These are phyloP conservation scores for Allygus modestus DNA, from an alignment of 2,888 invertebrate genomes.

Conservation along the genomic window DNA sequence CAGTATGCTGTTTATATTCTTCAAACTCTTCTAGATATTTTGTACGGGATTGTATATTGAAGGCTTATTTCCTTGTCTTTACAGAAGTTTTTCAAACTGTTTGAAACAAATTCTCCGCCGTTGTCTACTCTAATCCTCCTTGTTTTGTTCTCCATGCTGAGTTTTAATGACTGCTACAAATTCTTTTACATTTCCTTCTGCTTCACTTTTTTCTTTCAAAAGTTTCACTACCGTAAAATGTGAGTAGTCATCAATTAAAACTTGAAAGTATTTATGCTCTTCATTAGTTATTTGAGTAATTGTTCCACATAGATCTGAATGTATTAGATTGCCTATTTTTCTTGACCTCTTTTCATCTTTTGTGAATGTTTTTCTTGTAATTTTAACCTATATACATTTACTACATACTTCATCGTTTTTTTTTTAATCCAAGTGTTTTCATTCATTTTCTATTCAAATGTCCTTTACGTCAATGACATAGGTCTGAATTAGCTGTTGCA, in stretches of 20 bases:
- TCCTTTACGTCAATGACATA: conserved; percentile 4
- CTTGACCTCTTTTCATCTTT: no score
- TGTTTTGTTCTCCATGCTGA: conserved; percentile 8
- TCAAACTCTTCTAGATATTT: no score
- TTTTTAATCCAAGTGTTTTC: background rate
- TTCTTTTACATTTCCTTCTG: conserved; percentile 20
- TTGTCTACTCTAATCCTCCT: conserved; percentile 29
- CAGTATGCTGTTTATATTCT: no score
- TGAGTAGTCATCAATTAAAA: background rate
- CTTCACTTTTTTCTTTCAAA: conserved; percentile 29
- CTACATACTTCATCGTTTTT: conserved; percentile 17
- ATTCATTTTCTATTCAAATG: conserved; percentile 36
- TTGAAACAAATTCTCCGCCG: conserved; percentile 23
- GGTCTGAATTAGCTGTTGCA: no score
- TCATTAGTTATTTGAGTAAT: no score
- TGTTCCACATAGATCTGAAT: no score
- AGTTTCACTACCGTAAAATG: conserved; percentile 8
- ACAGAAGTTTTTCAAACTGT: background rate
- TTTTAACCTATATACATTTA: conserved; percentile 15
- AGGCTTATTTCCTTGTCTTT: conserved; percentile 15
- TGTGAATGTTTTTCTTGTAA: background rate
- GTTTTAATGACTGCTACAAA: background rate
- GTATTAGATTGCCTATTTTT: no score
- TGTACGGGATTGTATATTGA: conserved; percentile 12
- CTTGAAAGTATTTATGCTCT: no score